Evolutionary conservation across 2,888 invertebrate species (phyloP).

Genomic region (Watsonalla cultraria): DNA sequence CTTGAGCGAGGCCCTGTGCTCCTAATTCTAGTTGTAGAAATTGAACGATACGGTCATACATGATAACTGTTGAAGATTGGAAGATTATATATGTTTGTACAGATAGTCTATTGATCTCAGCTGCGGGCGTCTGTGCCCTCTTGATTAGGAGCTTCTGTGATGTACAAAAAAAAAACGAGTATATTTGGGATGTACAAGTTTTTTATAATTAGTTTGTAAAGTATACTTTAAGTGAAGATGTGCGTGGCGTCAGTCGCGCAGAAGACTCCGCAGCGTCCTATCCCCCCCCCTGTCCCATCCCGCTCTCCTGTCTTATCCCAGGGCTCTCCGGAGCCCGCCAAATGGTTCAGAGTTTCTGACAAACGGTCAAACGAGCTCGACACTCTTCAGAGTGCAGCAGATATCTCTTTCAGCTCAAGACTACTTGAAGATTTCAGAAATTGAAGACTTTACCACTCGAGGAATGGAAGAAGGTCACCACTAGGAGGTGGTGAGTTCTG

Average conservation of each 20-base stretch:
- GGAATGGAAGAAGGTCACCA: background rate
- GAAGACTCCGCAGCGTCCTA: conserved; percentile 57
- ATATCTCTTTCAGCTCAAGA: conserved; percentile 16
- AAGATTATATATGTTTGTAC: conserved; percentile 72
- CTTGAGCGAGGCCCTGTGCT: conserved; percentile 34
- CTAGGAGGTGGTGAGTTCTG: no score
- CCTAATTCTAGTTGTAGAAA: conserved; percentile 69
- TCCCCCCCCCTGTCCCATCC: conserved; percentile 42
- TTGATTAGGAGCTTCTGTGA: conserved; percentile 67
- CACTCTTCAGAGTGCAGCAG: conserved; percentile 42
- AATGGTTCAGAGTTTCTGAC: conserved; percentile 46
- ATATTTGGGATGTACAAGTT: conserved; percentile 78
- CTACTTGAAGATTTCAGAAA: conserved; percentile 2
- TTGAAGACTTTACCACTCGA: background rate
- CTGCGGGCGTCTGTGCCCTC: conserved; percentile 56
- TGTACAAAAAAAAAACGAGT: conserved; percentile 72
- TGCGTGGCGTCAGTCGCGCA: conserved; percentile 43
- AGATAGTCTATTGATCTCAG: conserved; percentile 74
- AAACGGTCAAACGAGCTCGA: conserved; percentile 20
- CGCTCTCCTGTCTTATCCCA: conserved; percentile 46
- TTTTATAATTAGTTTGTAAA: conserved; percentile 77
- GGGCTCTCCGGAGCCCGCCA: conserved; percentile 61
- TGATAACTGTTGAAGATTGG: conserved; percentile 62
- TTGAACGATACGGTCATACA: conserved; percentile 62
- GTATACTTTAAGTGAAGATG: conserved; percentile 74